Base-by-base conservation (phyloP, 1,140 invertebrate species). In the Caerostris darwini region DNA sequence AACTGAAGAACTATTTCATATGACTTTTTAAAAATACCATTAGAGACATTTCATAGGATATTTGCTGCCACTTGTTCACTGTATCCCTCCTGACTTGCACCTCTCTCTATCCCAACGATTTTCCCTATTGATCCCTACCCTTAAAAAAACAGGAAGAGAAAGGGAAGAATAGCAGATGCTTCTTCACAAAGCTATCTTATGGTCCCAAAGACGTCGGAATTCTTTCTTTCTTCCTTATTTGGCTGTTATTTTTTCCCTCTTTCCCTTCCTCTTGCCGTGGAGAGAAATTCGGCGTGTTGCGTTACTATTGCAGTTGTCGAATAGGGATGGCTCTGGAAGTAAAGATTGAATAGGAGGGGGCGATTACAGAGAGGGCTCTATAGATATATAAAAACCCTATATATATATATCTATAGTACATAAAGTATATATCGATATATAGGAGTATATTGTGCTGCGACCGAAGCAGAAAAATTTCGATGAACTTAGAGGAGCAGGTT, bases 181-280 rank as follows among this genome's bases (percentile, higher is more conserved):
- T 88, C 92, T 81, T 94, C 92, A 94, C 92, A 94, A 94, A 94
- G 92, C 92, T 94, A 94, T 94, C 92, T 94, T 94, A 94, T 94
- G 71, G 92, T 94, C 57, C 92, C 92, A 94, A 94, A 94, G 92
- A 94, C 86, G 64, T 64, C 12, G 53, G 71, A 59, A 67, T 82
- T 50, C 54, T 71, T 54, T 19, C 71, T 71, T 89, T 87, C 83
- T 93, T 87, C 92, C 85, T 94, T 94, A 94, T 94, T 94, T 94
- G 89, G 92, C 85, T 88, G 69, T 88, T 94, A 88, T 94, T 93
- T 87, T 94, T 88, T 61, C 53, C 56, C 57, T 89, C 17, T 34
- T 34, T 81, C 53, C 61, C 83, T 83, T 90, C 81, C 81, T 92
- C 82, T 12, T 86, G 34, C 64, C 64, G 64, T 81, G 50, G 64